phyloP scores from a whole-genome alignment of 2,797 vertebrate genomes.

The Melanotaenia pygmaea region DNA sequence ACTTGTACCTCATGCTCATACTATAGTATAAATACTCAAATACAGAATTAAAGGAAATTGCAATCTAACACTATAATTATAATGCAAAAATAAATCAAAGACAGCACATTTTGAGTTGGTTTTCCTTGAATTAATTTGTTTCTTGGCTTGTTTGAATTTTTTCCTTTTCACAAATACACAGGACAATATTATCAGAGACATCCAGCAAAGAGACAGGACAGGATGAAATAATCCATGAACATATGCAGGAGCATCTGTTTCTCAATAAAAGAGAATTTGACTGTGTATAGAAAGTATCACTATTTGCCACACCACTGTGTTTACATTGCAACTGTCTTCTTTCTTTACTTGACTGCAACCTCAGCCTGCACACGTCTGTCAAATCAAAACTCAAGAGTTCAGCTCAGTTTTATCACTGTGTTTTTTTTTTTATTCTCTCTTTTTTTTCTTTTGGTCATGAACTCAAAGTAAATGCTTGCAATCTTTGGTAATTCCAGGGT shows the following conservation, averaged over 20 bases:
- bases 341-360: conserved; percentile 46
- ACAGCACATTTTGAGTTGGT: not conserved
- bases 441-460: conserved; percentile 8
- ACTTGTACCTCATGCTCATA: not conserved
- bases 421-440: not conserved
- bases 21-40: not conserved
- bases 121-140: not conserved
- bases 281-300: conserved; percentile 19
- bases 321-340: conserved; percentile 25
- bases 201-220: conserved; percentile 15
- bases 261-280: conserved; percentile 1
- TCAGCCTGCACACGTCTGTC: conserved; percentile 54
- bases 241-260: conserved; percentile 8
- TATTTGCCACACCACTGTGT: conserved; percentile 33
- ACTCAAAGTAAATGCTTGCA: conserved; percentile 58
- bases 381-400: conserved; percentile 44
- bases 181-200: conserved; percentile 20
- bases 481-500: conserved; percentile 45
- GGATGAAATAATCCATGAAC: conserved; percentile 38
- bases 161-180: not conserved
- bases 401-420: conserved; percentile 38
- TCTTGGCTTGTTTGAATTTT: not conserved
- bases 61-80: too few relatives aligned
- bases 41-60: too few relatives aligned
- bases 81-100: not conserved